Percentiles rank a stretch among this genome's conserved stretches.
phyloP scores from a whole-genome alignment of 2,113 vertebrate genomes.

The Ursus arctos region DNA sequence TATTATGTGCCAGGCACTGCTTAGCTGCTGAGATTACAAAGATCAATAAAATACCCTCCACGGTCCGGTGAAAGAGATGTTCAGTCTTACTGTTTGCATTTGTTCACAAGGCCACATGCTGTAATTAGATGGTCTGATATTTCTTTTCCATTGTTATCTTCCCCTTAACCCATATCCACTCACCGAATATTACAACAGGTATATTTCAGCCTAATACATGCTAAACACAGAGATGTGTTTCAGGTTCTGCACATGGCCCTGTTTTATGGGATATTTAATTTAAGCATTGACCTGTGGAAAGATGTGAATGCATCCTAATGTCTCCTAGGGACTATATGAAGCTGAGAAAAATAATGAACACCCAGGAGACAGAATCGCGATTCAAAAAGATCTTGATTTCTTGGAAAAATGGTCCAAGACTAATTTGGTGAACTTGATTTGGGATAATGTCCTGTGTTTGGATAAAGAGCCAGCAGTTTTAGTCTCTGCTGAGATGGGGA shows the following conservation, averaged over 20 bases:
- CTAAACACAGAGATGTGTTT: background rate
- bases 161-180: slow-evolving; percentile 25
- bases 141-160: slow-evolving; percentile 36
- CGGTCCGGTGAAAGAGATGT: slow-evolving; percentile 56
- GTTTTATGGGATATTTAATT: background rate
- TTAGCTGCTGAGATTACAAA: slow-evolving; percentile 33
- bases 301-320: background rate
- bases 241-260: background rate
- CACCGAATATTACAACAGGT: background rate
- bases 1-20: background rate
- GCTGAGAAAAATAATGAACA: background rate
- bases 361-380: background rate
- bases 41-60: slow-evolving; percentile 68
- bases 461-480: background rate
- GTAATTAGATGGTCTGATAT: slow-evolving; percentile 40
- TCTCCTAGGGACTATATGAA: background rate
- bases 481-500: no score
- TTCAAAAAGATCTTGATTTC: background rate
- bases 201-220: background rate
- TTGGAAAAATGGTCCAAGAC: background rate
- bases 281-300: background rate
- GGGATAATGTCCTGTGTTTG: background rate
- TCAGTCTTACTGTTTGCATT: slow-evolving; percentile 51
- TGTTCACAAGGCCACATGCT: slow-evolving; percentile 44
- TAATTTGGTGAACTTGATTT: background rate